phyloP scores from a whole-genome alignment of 1,140 invertebrate genomes.

The Homalodisca vitripennis region DNA sequence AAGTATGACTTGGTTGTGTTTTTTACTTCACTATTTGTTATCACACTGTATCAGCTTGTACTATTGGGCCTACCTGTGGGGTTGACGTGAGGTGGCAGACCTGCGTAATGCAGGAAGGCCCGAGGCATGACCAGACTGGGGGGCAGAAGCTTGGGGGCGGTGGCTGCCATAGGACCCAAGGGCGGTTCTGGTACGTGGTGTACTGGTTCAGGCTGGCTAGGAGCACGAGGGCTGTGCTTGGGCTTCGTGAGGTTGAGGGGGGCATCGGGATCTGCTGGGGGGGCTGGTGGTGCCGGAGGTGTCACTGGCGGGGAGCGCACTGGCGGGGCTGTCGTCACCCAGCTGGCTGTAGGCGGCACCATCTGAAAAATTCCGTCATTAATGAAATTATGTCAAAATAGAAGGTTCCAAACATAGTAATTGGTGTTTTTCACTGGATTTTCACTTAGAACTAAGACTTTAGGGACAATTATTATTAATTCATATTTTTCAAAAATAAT shows the following conservation, averaged over 20 bases:
- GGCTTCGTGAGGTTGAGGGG: slow-evolving; percentile 89
- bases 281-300: slow-evolving; percentile 49
- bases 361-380: background rate
- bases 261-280: slow-evolving; percentile 66
- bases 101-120: slow-evolving; percentile 59
- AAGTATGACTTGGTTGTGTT: no score
- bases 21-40: no score
- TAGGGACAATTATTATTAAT: no score
- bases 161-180: slow-evolving; percentile 58
- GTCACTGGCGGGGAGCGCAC: slow-evolving; percentile 17
- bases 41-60: no score
- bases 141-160: slow-evolving; percentile 57
- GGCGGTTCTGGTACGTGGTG: slow-evolving; percentile 35
- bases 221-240: slow-evolving; percentile 53
- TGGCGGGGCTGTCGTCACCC: slow-evolving; percentile 32
- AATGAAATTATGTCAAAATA: background rate
- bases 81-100: slow-evolving; percentile 56
- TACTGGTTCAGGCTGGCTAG: slow-evolving; percentile 38
- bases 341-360: slow-evolving; percentile 28
- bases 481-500: no score
- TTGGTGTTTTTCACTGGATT: no score
- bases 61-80: slow-evolving; percentile 22
- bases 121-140: slow-evolving; percentile 56
- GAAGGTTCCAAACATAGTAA: no score
- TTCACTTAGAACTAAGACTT: no score